Percentiles rank a stretch among this genome's conserved stretches.
Evolutionary conservation across 1,140 invertebrate genomes (phyloP).

Genomic region (Eciton burchellii): DNA sequence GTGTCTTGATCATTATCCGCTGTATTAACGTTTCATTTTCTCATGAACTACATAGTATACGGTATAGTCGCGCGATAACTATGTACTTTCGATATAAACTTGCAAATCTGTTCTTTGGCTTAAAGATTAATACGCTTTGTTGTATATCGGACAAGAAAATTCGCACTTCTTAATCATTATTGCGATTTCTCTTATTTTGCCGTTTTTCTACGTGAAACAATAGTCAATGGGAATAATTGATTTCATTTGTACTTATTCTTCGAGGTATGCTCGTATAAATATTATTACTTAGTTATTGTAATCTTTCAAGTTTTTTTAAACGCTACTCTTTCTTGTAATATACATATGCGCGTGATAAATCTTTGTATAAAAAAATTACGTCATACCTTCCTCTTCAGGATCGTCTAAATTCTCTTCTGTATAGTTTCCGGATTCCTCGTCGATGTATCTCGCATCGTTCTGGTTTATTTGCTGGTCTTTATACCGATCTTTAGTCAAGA

Average conservation of each 20-base stretch:
- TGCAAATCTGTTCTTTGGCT: not conserved
- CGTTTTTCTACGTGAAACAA: too few relatives aligned
- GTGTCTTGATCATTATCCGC: slow-evolving; percentile 67
- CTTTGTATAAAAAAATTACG: not conserved
- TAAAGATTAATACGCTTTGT: too few relatives aligned
- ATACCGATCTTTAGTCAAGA: slow-evolving; percentile 60
- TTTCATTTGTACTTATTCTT: not conserved
- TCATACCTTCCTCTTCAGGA: slow-evolving; percentile 69
- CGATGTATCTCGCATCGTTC: slow-evolving; percentile 55
- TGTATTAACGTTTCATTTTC: slow-evolving; percentile 25
- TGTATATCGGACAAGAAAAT: too few relatives aligned
- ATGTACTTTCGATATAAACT: not conserved
- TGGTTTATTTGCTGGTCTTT: slow-evolving; percentile 59
- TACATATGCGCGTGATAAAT: not conserved
- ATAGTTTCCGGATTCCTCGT: slow-evolving; percentile 58
- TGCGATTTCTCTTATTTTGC: too few relatives aligned
- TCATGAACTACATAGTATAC: not conserved
- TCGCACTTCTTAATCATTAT: too few relatives aligned
- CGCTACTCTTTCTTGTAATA: not conserved
- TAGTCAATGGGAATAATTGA: too few relatives aligned
- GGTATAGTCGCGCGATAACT: not conserved
- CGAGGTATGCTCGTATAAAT: not conserved
- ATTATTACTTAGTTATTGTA: not conserved
- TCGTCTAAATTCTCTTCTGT: slow-evolving; percentile 70
- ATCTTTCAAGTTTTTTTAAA: not conserved